Evolutionary conservation across 2,113 vertebrate genomes (phyloP).

Genomic region (Nymphicus hollandicus): DNA sequence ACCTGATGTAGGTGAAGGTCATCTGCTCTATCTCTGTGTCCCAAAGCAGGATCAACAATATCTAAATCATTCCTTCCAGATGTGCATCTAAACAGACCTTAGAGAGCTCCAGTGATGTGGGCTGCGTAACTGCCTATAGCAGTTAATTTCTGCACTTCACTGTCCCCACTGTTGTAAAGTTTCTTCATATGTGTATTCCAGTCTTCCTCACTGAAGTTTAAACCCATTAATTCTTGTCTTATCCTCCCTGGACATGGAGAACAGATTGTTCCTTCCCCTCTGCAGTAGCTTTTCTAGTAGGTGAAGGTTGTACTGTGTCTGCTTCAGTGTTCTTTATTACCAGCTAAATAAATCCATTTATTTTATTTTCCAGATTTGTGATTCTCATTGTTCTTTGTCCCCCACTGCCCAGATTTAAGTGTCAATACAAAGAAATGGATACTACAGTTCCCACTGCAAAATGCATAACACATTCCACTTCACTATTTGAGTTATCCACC

Average conservation of each 20-base stretch:
- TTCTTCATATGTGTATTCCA: not conserved
- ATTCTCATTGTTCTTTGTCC: accelerated
- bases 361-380: not conserved
- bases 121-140: not conserved
- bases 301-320: not conserved
- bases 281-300: not conserved
- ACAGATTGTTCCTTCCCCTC: not conserved
- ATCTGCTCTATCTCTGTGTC: not conserved
- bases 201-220: not conserved
- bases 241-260: not conserved
- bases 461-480: not conserved
- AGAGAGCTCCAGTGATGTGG: not conserved
- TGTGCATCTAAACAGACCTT: not conserved
- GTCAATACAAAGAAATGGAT: not conserved
- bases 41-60: not conserved
- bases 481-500: not conserved
- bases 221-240: not conserved
- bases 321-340: not conserved
- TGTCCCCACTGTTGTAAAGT: not conserved
- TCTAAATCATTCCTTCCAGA: not conserved
- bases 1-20: not conserved
- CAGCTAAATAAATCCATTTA: not conserved
- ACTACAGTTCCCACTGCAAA: not conserved
- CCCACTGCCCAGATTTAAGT: not conserved
- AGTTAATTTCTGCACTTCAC: not conserved